Base-by-base conservation (phyloP, 2,113 vertebrate species). In the Xiphophorus maculatus region DNA sequence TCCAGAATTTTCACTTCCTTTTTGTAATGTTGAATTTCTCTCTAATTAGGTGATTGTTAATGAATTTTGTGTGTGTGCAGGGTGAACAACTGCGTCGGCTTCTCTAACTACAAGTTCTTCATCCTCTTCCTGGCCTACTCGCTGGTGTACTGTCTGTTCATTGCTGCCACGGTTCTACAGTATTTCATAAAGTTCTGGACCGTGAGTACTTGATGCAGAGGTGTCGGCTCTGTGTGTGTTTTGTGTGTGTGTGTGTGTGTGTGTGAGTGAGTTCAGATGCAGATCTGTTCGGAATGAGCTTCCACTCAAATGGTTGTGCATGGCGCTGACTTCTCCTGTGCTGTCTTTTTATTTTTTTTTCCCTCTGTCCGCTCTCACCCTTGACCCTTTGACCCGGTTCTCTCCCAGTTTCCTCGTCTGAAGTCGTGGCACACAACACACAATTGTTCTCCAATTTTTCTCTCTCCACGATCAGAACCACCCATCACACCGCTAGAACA, bases 121-220 rank as follows among this genome's bases (percentile, higher is more conserved):
- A 95, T 99, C 92, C 96, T 98, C 71, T 99, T 99, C 93, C 94
- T 99, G 93, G 94, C 96, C 73, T 98, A 98, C 93, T 97, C 97
- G 79, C 94, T 98, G 90, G 90, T 98, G 85, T 99, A 98, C 92
- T 99, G 97, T 92, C 89, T 98, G 84, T 98, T 98, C 86, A 97
- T 98, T 87, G 95, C 97, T 54, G 89, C 96, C 91, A 97, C 97
- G 15, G 97, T 98, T 77, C 94, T 99, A 86, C 96, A 98, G 78
- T 99, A 98, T 94, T 99, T 99, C 93, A 97, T 99, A 89, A 96
- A 96, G 90, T 98, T 98, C 94, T 98, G 97, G 97, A 98, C 96
- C 86, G 97, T 99, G 94, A 98, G 97, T 97, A 91, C 58, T 54
- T 0, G 22, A 22, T 0, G 25, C 8, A 4, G 14, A 48, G 44